Conservation (phyloP, 2,888 invertebrate species). For the Eupithecia exiguata region DNA sequence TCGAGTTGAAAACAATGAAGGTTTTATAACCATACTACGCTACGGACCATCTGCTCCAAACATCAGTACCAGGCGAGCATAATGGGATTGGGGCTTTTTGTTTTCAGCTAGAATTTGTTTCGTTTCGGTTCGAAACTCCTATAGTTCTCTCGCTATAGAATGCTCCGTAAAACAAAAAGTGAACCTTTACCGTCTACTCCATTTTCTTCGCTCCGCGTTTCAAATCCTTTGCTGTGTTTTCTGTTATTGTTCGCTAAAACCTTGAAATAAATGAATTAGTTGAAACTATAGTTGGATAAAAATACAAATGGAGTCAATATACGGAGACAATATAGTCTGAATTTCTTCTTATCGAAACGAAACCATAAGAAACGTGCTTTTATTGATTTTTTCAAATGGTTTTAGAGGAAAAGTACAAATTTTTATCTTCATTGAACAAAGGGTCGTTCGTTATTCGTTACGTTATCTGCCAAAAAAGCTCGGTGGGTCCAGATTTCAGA, state of each 20-base stretch:
- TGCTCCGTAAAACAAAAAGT: background rate
- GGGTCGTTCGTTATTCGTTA: conserved; percentile 7
- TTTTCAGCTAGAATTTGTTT: conserved; percentile 6
- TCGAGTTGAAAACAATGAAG: conserved; percentile 38
- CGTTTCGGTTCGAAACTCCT: conserved; percentile 1
- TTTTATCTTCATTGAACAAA: background rate
- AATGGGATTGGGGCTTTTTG: conserved; percentile 7
- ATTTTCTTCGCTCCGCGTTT: background rate
- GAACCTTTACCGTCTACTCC: background rate
- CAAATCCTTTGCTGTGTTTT: background rate
- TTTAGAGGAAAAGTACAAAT: background rate
- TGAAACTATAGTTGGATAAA: background rate
- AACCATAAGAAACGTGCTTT: background rate
- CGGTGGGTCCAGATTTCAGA: conserved; percentile 16
- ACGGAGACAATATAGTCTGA: too few species aligned
- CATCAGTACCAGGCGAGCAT: conserved; percentile 8
- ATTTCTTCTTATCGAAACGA: background rate
- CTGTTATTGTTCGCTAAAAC: background rate
- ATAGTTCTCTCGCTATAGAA: background rate
- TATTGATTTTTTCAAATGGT: background rate
- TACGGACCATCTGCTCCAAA: conserved; percentile 37
- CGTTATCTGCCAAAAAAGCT: conserved; percentile 28
- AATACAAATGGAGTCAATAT: background rate
- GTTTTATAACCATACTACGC: conserved; percentile 27
- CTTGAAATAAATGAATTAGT: background rate